A percentile compares a stretch with the other conserved stretches of the same genome.
phyloP scores from a whole-genome alignment of 2,113 vertebrate species.

The Elgaria multicarinata region DNA sequence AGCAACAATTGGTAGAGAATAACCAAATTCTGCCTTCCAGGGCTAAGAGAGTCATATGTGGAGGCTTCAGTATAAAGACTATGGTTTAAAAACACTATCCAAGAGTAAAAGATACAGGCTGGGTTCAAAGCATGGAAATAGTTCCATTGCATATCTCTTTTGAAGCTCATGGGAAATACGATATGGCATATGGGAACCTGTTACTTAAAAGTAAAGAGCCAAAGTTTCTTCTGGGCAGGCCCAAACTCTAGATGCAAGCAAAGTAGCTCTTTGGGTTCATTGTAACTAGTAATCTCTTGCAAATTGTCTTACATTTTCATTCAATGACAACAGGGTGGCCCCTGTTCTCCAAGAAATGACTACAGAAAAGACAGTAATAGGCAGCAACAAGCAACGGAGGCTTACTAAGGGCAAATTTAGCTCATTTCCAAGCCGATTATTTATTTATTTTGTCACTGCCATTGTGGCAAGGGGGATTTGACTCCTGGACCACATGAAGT shows the following conservation, averaged over 20 bases:
- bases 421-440: too few species aligned
- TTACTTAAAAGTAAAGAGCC: background rate
- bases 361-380: too few species aligned
- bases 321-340: background rate
- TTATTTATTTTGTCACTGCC: too few species aligned
- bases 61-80: background rate
- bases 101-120: background rate
- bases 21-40: background rate
- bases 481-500: too few species aligned
- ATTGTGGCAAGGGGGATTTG: too few species aligned
- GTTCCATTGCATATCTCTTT: background rate
- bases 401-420: too few species aligned
- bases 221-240: background rate
- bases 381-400: too few species aligned
- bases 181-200: background rate
- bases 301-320: background rate
- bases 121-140: background rate
- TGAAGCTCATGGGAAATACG: background rate
- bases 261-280: background rate
- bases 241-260: background rate
- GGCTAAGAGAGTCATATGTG: background rate
- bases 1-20: background rate
- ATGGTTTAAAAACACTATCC: background rate
- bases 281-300: background rate
- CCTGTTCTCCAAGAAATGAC: too few species aligned